phyloP scores from a whole-genome alignment of 2,797 vertebrate species.

The Tapera naevia region DNA sequence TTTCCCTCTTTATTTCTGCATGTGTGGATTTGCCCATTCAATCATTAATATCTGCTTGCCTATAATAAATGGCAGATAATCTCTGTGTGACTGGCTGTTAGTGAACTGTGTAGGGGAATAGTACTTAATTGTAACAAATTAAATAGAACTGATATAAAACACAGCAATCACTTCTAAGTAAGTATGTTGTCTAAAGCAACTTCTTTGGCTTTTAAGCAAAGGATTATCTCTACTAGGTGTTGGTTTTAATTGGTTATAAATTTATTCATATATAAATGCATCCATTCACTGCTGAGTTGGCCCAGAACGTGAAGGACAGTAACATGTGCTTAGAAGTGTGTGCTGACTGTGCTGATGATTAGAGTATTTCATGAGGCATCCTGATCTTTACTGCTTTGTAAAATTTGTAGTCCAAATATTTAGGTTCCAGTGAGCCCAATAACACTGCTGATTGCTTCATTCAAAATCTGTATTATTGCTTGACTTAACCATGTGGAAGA shows the following conservation, averaged over 20 bases:
- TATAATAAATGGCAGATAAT: background rate
- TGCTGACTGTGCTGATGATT: background rate
- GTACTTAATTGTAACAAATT: background rate
- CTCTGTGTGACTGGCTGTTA: background rate
- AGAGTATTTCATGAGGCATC: background rate
- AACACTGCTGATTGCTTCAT: background rate
- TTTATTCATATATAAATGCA: constrained; percentile 15
- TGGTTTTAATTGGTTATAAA: constrained; percentile 34
- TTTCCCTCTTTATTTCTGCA: background rate
- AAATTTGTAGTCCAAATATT: constrained; percentile 16
- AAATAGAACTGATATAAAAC: constrained; percentile 6
- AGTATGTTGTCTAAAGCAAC: background rate
- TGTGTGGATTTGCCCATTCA: background rate
- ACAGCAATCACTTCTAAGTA: background rate
- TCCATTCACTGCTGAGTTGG: background rate
- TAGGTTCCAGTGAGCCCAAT: background rate
- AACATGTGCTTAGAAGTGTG: background rate
- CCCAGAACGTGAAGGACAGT: background rate
- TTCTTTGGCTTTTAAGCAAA: background rate
- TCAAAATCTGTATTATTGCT: background rate
- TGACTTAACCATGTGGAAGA: background rate
- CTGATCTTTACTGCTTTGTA: background rate
- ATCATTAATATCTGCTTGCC: background rate
- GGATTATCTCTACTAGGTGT: background rate
- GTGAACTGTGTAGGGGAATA: background rate